These are phyloP conservation scores for Diogma glabrata DNA, from an alignment of 2,888 invertebrate genomes.

Conservation along the genomic window DNA sequence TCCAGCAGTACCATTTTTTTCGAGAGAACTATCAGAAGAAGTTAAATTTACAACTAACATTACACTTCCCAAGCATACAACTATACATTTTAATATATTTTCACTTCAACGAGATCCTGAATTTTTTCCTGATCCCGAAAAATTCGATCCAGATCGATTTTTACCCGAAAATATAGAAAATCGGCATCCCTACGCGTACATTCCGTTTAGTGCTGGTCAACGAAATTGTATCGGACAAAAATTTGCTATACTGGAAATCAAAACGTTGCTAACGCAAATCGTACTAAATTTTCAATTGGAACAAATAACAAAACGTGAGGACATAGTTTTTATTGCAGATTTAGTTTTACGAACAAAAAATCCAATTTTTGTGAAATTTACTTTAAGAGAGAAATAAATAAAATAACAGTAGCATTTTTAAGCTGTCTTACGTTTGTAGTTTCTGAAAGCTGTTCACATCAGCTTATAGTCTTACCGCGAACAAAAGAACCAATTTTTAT, in stretches of 20 bases:
- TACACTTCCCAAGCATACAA: constrained; percentile 39
- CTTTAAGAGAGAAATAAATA: too few species aligned
- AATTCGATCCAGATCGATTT: constrained; percentile 49
- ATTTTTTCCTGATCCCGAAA: constrained; percentile 50
- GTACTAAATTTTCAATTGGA: constrained; percentile 42
- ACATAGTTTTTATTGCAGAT: constrained; percentile 36
- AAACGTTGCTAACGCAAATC: constrained; percentile 44
- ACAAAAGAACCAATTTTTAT: too few species aligned
- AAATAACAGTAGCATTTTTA: too few species aligned
- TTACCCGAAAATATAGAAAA: constrained; percentile 33
- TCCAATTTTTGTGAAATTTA: constrained; percentile 3
- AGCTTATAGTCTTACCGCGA: too few species aligned
- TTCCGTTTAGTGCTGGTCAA: constrained; percentile 57
- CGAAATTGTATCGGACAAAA: constrained; percentile 58
- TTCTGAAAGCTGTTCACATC: too few species aligned
- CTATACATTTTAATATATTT: constrained; percentile 45
- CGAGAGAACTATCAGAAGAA: constrained; percentile 29
- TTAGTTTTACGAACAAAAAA: constrained; percentile 37
- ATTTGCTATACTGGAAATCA: constrained; percentile 53
- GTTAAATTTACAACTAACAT: constrained; percentile 22
- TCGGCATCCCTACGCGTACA: constrained; percentile 50
- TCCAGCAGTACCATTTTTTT: constrained; percentile 43
- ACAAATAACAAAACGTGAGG: constrained; percentile 38
- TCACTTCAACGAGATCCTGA: constrained; percentile 52
- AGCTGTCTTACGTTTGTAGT: too few species aligned